Evolutionary conservation across 2,888 invertebrate species (phyloP), one percentile per base, ranked within the genome.

Genomic region (Eupithecia subfuscata): DNA sequence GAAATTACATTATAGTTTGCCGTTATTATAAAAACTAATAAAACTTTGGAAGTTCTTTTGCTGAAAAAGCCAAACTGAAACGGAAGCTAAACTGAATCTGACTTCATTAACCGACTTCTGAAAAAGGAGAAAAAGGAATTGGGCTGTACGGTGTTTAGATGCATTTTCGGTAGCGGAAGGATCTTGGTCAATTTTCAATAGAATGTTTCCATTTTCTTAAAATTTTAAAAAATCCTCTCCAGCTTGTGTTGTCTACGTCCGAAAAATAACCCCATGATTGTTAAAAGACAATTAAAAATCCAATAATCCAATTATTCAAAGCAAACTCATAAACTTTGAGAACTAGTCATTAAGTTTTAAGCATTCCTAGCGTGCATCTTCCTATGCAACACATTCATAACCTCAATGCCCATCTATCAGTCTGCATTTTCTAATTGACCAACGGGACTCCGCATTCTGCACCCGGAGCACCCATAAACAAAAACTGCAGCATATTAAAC

Each of bases 401-500:
- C 40, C n/a, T 34, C 34, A 34, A 64, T 64, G 34, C 5, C 65
- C 65, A 67, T 67, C 40, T n/a, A 48, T 69, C 69, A 69, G 34
- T 69, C 43, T 40, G 52, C 30, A 52, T 34, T n/a, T 14, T 43
- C 14, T 68, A 68, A 68, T 43, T 43, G 40, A 68, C 43, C 68
- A 22, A 7, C 43, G 56, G 16, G 75, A 79, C 73, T 79, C 79
- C 68, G 63, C 70, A 78, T 82, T 80, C 81, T 81, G 73, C 7
- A 68, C 43, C 22, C 81, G 79, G 72, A 64, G 71, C 69, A 34
- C 74, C 75, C 73, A 83, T 82, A 82, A 83, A 83, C 74, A 81
- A 79, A 64, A 79, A 76, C 65, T 74, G 76, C 77, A 56, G 74
- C 75, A 80, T 85, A 85, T 85, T 87, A 84, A 84, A 87, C 69